Percentiles rank a stretch among this genome's conserved stretches.
Conservation (phyloP, 2,113 vertebrate genomes). For the Perca fluviatilis region DNA sequence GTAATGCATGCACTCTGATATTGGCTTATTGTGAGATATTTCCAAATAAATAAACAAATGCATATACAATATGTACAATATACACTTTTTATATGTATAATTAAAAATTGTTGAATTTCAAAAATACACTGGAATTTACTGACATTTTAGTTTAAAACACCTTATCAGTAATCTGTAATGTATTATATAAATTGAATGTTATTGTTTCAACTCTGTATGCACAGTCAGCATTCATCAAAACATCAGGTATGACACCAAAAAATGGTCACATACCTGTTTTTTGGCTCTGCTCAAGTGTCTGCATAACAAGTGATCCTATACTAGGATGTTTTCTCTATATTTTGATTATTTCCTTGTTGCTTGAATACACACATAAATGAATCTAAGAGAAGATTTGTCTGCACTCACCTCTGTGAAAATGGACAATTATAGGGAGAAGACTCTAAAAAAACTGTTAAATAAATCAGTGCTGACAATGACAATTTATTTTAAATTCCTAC, state of each 20-base stretch:
- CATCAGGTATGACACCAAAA: not conserved
- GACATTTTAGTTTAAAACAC: not conserved
- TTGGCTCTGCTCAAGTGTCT: not conserved
- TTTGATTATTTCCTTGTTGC: not conserved
- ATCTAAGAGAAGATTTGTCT: not conserved
- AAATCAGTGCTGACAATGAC: constrained; percentile 36
- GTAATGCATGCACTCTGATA: not conserved
- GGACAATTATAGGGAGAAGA: constrained; percentile 14
- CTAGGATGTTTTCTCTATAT: not conserved
- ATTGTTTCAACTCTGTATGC: not conserved
- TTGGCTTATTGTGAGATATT: not conserved
- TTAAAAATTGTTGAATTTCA: not conserved
- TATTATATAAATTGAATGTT: not conserved
- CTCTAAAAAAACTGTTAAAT: constrained; percentile 27
- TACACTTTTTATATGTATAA: not conserved
- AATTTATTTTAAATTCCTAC: constrained; percentile 27
- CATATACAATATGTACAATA: no score
- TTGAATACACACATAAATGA: constrained; percentile 8
- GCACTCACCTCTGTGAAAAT: constrained; percentile 25
- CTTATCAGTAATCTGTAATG: not conserved
- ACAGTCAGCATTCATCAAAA: not conserved
- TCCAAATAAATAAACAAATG: not conserved
- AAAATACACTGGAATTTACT: not conserved
- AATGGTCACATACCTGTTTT: not conserved
- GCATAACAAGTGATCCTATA: not conserved